Evolutionary conservation across 2,113 vertebrate genomes (phyloP).

Genomic region (Maccullochella peelii): DNA sequence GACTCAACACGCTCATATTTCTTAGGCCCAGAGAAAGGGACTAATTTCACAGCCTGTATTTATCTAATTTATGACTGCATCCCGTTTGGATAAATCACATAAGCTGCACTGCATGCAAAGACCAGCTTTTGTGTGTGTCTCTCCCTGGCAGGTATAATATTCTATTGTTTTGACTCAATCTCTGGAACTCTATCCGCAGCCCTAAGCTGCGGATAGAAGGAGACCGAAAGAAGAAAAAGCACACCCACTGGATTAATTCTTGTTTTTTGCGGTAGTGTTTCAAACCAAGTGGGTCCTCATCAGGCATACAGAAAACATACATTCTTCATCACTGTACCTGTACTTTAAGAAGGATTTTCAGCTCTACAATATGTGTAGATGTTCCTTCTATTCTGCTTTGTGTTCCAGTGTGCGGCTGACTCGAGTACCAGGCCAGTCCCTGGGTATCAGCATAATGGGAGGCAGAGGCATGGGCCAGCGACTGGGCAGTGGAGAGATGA

Average conservation of each 20-base stretch:
- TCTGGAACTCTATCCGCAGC: conserved; percentile 47
- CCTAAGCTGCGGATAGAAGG: conserved; percentile 24
- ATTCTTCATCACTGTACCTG: conserved; percentile 22
- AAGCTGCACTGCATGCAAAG: conserved; percentile 53
- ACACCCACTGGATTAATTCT: conserved; percentile 41
- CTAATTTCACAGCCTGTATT: conserved; percentile 47
- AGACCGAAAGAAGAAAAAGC: conserved; percentile 7
- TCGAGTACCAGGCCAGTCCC: conserved; percentile 90
- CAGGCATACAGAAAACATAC: conserved; percentile 10
- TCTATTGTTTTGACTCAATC: conserved; percentile 70
- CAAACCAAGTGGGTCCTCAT: conserved; percentile 25
- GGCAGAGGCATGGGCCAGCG: conserved; percentile 96
- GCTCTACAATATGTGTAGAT: conserved; percentile 16
- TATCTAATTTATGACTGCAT: conserved; percentile 48
- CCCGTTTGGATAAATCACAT: conserved; percentile 57
- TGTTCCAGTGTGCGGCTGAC: conserved; percentile 88
- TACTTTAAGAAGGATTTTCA: conserved; percentile 15
- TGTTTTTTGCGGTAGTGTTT: conserved; percentile 44
- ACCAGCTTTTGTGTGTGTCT: conserved; percentile 53
- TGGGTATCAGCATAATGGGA: conserved; percentile 98
- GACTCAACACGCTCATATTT: conserved; percentile 42
- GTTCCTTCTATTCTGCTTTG: conserved; percentile 20
- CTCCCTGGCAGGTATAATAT: conserved; percentile 45
- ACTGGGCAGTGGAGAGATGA: conserved; percentile 94
- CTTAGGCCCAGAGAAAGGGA: conserved; percentile 15